Evolutionary conservation across 2,113 vertebrate species (phyloP).

Genomic region (Circaetus gallicus): DNA sequence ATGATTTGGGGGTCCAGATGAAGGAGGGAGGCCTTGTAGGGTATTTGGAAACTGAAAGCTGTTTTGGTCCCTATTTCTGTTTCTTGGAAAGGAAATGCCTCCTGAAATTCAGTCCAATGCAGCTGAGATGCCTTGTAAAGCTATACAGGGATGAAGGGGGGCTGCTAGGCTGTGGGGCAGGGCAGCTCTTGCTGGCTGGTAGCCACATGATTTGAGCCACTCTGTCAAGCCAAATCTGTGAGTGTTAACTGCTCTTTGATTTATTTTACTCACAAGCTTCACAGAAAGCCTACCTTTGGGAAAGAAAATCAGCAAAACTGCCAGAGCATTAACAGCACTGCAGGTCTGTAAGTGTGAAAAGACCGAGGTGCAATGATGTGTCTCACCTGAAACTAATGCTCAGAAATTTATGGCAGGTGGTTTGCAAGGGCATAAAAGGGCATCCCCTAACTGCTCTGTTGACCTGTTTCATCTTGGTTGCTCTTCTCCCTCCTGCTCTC

Average conservation of each 20-base stretch:
- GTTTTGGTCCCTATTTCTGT: not conserved
- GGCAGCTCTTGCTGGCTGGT: not conserved
- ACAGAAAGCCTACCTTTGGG: not conserved
- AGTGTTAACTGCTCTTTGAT: not conserved
- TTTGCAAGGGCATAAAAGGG: not conserved
- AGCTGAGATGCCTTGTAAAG: not conserved
- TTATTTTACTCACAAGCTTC: not conserved
- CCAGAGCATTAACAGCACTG: not conserved
- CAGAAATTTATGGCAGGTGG: not conserved
- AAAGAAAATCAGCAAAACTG: not conserved
- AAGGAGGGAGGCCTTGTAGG: not conserved
- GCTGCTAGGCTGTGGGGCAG: not conserved
- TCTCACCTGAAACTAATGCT: not conserved
- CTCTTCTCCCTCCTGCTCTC: rapidly evolving
- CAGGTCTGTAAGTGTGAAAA: not conserved
- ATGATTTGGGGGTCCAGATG: not conserved
- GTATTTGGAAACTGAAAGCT: not conserved
- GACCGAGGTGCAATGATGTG: too few relatives aligned
- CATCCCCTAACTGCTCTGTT: not conserved
- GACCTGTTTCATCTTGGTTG: not conserved
- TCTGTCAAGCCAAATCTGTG: not conserved
- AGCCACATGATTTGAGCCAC: not conserved
- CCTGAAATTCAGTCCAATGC: not conserved
- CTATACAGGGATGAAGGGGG: not conserved
- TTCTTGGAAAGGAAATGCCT: not conserved